Evolutionary conservation across 2,888 invertebrate genomes (phyloP), one percentile per base, ranked within the genome.

Genomic region (Phragmatobia fuliginosa): DNA sequence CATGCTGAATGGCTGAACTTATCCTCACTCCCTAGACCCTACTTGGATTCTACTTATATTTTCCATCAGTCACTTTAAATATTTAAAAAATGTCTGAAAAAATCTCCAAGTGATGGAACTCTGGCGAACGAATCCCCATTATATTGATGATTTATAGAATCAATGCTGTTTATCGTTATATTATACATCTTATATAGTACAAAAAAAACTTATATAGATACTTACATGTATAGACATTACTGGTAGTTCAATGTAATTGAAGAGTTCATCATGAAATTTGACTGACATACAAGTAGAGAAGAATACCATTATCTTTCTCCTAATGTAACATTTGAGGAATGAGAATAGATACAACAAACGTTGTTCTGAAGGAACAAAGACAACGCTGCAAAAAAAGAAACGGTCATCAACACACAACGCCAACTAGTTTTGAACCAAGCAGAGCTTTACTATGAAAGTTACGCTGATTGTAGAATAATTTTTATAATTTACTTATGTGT

Each of bases 251-350:
- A 99, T 99, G 88, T 99, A 99, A 94, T 99, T 99, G 82, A 99
- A 96, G 10, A 99, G 96, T 88, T 99, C 99, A 87, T 98, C 97
- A 87, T 99, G 98, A 90, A 97, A 99, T 91, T 99, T 99, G 52
- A 99, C 99, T 14, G 99, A 98, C 97, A 99, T 98, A 90, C 99
- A 99, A 0, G 99, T 99, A 68, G 99, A 99, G 91, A 99, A 98
- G 95, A 99, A 99, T 3, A 99, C 99, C 97, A 99, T 98, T 70
- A 99, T 98, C 92, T 98, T 98, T 96, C 99, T 99, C 95, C 97
- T 98, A 66, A 97, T 96, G 88, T 99, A 99, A 94, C 98, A 99
- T 93, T 99, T 99, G 28, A 99, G 96, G 94, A 99, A 99, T 76
- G 99, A 99, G 91, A 99, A 99, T n/a, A 99, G 96, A 21, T 99